These are phyloP conservation scores for Burhinus bistriatus DNA, from an alignment of 2,113 vertebrate genomes.

Conservation along the genomic window DNA sequence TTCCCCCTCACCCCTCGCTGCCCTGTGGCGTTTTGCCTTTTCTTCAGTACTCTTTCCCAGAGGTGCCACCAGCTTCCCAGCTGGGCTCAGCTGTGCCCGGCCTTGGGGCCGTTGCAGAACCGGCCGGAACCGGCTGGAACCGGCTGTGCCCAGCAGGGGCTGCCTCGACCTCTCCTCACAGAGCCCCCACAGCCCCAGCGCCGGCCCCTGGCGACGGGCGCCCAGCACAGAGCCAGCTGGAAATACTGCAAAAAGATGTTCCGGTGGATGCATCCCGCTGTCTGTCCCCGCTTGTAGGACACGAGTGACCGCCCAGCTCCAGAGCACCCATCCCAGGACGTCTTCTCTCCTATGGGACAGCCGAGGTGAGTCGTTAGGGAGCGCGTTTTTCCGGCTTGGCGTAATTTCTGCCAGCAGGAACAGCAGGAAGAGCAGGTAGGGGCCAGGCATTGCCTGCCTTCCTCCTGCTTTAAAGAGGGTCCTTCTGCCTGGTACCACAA, in stretches of 20 bases:
- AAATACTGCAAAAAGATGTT: background rate
- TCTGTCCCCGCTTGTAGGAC: background rate
- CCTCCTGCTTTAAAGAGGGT: background rate
- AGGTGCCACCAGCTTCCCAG: too few species aligned
- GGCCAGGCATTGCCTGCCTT: background rate
- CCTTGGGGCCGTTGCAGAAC: fast-evolving
- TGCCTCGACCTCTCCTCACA: background rate
- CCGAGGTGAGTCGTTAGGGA: background rate
- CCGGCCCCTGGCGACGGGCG: background rate
- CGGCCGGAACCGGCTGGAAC: too few species aligned
- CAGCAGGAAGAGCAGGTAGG: background rate
- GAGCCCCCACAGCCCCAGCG: background rate
- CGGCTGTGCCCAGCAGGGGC: background rate
- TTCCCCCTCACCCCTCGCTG: background rate
- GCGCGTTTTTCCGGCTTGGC: background rate
- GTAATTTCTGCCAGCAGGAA: background rate
- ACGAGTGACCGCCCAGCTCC: fast-evolving
- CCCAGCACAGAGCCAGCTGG: background rate
- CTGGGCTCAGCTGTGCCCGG: background rate
- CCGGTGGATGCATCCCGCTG: background rate
- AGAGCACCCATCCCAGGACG: background rate
- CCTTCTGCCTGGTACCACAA: background rate
- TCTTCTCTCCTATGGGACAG: background rate
- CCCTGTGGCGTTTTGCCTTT: background rate
- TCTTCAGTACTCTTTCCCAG: background rate